phyloP scores from a whole-genome alignment of 2,888 invertebrate genomes.

The Dasysyrphus tricinctus region DNA sequence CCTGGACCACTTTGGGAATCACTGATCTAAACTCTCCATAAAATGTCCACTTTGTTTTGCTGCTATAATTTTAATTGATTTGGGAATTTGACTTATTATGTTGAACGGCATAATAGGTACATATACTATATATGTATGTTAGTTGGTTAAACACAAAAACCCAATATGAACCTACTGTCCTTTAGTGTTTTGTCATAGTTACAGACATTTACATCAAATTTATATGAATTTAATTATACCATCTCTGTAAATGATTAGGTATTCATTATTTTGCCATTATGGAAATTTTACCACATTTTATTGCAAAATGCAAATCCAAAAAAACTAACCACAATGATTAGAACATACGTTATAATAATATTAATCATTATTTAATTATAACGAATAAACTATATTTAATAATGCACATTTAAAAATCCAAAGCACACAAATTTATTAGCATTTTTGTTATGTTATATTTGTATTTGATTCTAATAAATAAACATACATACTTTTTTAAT shows the following conservation, averaged over 20 bases:
- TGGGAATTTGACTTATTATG: not conserved
- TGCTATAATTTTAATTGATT: too few relatives aligned
- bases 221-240: not conserved
- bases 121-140: too few relatives aligned
- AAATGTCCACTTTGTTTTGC: too few relatives aligned
- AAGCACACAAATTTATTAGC: not conserved
- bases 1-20: too few relatives aligned
- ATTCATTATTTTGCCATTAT: conserved; percentile 9
- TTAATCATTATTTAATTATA: not conserved
- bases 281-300: not conserved
- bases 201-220: not conserved
- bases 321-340: not conserved
- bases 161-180: not conserved
- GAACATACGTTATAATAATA: not conserved
- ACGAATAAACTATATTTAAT: not conserved
- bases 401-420: not conserved
- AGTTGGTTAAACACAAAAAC: not conserved
- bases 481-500: not conserved
- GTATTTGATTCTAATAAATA: not conserved
- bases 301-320: not conserved
- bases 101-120: not conserved
- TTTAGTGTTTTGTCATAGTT: not conserved
- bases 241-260: not conserved
- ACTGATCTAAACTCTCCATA: too few relatives aligned
- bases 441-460: not conserved